Evolutionary conservation across 2,888 invertebrate genomes (phyloP).

Genomic region (Neoitamus cyanurus): DNA sequence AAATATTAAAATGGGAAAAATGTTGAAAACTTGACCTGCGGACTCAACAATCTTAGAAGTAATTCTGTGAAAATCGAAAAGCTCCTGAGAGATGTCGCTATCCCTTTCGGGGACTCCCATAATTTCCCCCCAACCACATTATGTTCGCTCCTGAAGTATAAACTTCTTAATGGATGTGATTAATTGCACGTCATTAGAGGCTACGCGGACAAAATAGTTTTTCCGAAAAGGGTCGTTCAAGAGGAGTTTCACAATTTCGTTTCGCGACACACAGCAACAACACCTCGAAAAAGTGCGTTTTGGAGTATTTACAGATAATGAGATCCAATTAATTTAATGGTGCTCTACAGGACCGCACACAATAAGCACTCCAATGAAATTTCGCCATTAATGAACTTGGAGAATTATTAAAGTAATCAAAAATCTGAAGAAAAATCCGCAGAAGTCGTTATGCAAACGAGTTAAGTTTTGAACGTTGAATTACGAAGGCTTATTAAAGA

Average conservation of each 20-base stretch:
- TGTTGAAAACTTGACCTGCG: not conserved
- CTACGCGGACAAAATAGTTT: not conserved
- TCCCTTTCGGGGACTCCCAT: not conserved
- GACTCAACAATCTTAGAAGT: not conserved
- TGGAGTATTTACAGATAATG: not conserved
- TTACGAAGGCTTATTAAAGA: too few species aligned
- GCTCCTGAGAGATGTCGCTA: not conserved
- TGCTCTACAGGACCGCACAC: not conserved
- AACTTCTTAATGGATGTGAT: not conserved
- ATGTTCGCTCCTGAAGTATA: not conserved
- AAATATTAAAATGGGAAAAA: not conserved
- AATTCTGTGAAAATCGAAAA: not conserved
- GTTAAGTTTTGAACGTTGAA: too few species aligned
- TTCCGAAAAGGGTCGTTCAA: not conserved
- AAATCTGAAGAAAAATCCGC: not conserved
- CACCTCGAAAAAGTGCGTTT: not conserved
- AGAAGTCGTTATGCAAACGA: not conserved
- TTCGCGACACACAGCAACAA: not conserved
- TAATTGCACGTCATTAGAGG: not conserved
- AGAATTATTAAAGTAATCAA: not conserved
- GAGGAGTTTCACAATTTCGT: not conserved
- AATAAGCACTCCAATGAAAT: not conserved
- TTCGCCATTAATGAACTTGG: not conserved
- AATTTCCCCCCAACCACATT: not conserved
- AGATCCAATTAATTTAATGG: not conserved